Conservation (phyloP, 2,113 vertebrate genomes). For the Girardinichthys multiradiatus region DNA sequence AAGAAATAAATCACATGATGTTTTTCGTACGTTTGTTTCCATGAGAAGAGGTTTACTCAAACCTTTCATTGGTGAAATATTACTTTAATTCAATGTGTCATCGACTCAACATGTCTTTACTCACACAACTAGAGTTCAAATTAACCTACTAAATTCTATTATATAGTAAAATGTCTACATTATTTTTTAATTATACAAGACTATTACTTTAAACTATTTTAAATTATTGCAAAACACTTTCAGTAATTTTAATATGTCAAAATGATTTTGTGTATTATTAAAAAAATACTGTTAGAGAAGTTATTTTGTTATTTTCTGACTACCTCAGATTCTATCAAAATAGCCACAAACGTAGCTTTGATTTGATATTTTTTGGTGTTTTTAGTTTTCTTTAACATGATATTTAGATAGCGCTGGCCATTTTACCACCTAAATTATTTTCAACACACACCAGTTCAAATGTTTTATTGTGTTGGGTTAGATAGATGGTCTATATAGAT, state of each 20-base stretch:
- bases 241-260: no score
- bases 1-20: conserved; percentile 58
- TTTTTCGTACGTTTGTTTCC: conserved; percentile 61
- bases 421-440: no score
- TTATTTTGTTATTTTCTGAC: neutral
- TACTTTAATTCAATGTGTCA: neutral
- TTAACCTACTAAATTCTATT: neutral
- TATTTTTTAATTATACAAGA: neutral
- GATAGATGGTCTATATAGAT: no score
- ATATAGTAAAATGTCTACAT: neutral
- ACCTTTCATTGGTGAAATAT: conserved; percentile 10
- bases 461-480: no score
- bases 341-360: neutral
- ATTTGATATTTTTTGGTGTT: neutral
- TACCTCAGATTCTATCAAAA: neutral
- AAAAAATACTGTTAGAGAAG: neutral
- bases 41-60: conserved; percentile 30
- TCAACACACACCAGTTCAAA: no score
- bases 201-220: neutral
- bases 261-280: no score
- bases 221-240: no score
- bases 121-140: neutral
- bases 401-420: no score
- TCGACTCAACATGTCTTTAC: neutral
- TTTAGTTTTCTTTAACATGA: neutral